Evolutionary conservation across 2,797 vertebrate species (phyloP).

Genomic region (Alcedo quadribrachys): DNA sequence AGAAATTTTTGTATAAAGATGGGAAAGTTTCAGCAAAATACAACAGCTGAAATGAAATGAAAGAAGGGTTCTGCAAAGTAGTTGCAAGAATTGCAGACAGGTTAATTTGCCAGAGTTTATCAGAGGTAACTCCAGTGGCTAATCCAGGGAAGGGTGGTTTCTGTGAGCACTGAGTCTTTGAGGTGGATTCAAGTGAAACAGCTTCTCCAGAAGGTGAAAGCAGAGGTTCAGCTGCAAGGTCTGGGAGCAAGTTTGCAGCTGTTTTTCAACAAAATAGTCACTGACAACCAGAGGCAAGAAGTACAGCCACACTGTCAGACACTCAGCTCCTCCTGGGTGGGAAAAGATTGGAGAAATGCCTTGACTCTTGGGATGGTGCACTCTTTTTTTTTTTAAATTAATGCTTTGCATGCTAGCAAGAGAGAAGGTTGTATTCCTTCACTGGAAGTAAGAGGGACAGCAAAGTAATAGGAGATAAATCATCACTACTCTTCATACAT

Average conservation of each 20-base stretch:
- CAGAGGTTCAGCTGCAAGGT: neutral
- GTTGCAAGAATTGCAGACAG: neutral
- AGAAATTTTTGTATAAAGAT: neutral
- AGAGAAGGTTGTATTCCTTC: neutral
- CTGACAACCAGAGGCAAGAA: neutral
- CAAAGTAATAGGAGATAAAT: neutral
- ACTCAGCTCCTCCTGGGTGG: neutral
- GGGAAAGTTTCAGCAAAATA: neutral
- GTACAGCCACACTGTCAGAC: neutral
- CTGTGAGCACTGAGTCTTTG: neutral
- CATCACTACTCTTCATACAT: neutral
- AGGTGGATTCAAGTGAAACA: neutral
- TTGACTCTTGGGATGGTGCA: neutral
- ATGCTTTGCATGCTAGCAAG: neutral
- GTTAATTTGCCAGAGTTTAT: neutral
- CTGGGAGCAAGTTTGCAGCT: neutral
- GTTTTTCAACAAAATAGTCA: neutral
- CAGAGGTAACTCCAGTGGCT: neutral
- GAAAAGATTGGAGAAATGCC: neutral
- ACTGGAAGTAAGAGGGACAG: neutral
- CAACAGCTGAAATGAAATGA: neutral
- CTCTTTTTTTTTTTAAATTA: neutral
- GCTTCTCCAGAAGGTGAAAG: neutral
- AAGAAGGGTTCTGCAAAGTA: neutral
- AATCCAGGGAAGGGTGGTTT: neutral